Evolutionary conservation across 2,888 invertebrate genomes (phyloP).

Genomic region (Bellardia pandia): DNA sequence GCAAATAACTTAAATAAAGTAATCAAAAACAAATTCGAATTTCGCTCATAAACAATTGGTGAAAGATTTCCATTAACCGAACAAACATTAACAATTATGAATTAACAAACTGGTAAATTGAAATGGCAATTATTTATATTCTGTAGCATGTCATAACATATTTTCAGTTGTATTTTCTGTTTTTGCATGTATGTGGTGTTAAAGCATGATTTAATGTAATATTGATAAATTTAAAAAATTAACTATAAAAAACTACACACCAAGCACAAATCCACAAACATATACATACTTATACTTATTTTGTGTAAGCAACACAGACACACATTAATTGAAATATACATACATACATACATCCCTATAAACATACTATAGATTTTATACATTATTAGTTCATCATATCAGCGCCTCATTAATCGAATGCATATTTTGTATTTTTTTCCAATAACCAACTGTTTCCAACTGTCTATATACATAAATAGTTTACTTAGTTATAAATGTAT

Average conservation of each 20-base stretch:
- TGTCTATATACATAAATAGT: slow-evolving; percentile 7
- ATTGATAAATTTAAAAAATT: slow-evolving; percentile 19
- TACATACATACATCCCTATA: neutral
- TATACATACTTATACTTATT: slow-evolving; percentile 34
- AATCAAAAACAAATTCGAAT: neutral
- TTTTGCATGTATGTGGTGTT: slow-evolving; percentile 47
- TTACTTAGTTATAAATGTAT: slow-evolving; percentile 38
- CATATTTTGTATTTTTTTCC: slow-evolving; percentile 25
- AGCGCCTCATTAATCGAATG: slow-evolving; percentile 69
- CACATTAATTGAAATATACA: slow-evolving; percentile 5
- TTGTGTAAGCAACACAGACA: neutral
- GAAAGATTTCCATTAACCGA: slow-evolving; percentile 46
- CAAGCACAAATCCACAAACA: slow-evolving; percentile 30
- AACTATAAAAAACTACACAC: neutral
- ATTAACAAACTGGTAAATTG: slow-evolving; percentile 62
- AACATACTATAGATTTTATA: neutral
- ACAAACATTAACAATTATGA: slow-evolving; percentile 47
- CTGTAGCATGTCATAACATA: slow-evolving; percentile 34
- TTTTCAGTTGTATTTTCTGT: neutral
- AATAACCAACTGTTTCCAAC: slow-evolving; percentile 40
- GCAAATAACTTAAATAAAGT: neutral
- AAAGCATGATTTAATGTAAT: slow-evolving; percentile 31
- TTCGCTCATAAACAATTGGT: slow-evolving; percentile 60
- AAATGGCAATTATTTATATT: neutral
- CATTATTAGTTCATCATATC: slow-evolving; percentile 54